Conservation (phyloP, 92 coral and sea anemone genomes). For the Virgularia gustaviana region DNA sequence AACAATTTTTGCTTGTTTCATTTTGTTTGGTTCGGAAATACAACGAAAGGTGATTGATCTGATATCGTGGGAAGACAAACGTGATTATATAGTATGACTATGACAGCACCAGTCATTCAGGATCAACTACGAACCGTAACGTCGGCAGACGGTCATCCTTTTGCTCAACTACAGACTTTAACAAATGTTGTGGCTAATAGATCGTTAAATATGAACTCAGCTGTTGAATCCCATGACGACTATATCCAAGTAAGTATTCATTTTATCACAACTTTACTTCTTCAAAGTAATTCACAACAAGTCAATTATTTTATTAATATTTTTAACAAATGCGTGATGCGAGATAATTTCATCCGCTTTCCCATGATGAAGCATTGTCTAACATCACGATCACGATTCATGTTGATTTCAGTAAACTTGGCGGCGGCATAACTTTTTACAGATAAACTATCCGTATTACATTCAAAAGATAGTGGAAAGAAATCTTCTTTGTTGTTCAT, state of each 20-base stretch:
- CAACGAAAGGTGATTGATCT: conserved; percentile 3
- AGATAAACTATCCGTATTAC: no score
- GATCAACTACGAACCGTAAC: conserved; percentile 8
- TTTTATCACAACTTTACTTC: neutral
- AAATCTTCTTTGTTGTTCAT: no score
- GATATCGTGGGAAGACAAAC: neutral
- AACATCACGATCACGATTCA: neutral
- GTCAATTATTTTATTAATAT: no score
- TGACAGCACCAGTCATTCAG: conserved; percentile 27
- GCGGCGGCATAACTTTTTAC: no score
- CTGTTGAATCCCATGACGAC: conserved; percentile 27
- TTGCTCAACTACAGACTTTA: conserved; percentile 28
- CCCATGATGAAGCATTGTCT: neutral
- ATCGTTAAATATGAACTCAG: conserved; percentile 22
- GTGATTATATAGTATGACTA: conserved; percentile 6
- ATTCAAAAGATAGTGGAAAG: no score
- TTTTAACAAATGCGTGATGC: no score
- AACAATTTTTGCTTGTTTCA: conserved; percentile 20
- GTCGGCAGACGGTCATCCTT: conserved; percentile 24
- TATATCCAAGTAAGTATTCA: neutral
- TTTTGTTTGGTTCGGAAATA: conserved; percentile 37
- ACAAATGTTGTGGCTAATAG: conserved; percentile 32
- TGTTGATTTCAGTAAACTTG: no score
- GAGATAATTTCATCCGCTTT: no score
- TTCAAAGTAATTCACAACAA: no score